Evolutionary conservation across 2,113 vertebrate species (phyloP), one percentile per base, ranked within the genome.

Genomic region (Bombycilla garrulus): DNA sequence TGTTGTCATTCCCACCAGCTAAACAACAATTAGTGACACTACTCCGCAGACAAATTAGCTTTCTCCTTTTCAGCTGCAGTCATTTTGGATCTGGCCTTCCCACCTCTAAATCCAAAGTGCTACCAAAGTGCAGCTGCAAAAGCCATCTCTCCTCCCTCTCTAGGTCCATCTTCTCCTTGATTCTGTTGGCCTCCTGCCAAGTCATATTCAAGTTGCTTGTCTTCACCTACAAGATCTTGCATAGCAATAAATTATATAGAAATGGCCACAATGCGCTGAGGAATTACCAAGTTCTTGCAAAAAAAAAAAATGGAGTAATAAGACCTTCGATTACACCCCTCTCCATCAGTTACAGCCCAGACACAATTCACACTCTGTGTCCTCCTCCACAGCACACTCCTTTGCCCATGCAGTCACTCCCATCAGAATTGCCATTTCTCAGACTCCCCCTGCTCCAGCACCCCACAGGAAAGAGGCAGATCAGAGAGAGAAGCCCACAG

Each of bases 111-210:
- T 23, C 38, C 50, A 83, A 90, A 58, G 22, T 12, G 10, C 64
- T 62, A 80, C 79, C 67, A 74, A 80, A 92, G 33, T 11, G 54
- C 86, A 92, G 74, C 88, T 96, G 90, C 69, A 88, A 74, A 94
- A 92, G 12, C n/a, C 67, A 92, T 95, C 76, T 72, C 62, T 58
- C 35, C 70, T 93, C 64, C 50, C 60, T 33, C 54, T 77, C 67
- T 6, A 77, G 45, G 54, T 69, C 66, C 50, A 51, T 22, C 66
- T 51, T 53, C 87, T 91, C 44, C 54, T 33, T 54, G 50, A 65
- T 22, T 71, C 35, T 50, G 16, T 1, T 92, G 85, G 71, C 61
- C 22, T 81, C n/a, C 44, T 74, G 86, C 83, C 91, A 93, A 93
- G 42, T 66, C 58, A 40, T 18, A 92, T 44, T 58, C 58, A 58